Percentiles rank a stretch among this genome's conserved stretches.
These are phyloP conservation scores for Pachypanchax playfairii DNA, from an alignment of 2,113 vertebrate species.

Conservation along the genomic window DNA sequence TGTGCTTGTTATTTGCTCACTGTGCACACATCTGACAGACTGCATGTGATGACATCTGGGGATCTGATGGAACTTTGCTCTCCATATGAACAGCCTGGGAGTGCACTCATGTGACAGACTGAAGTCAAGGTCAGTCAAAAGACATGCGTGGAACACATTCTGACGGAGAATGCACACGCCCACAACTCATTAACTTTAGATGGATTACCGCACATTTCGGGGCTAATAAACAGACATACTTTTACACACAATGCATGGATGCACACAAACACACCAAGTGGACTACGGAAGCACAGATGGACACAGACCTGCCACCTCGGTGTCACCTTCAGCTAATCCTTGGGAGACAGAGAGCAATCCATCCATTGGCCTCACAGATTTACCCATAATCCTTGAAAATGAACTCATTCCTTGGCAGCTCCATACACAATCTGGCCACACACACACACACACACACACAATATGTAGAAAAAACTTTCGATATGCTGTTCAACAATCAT, in stretches of 20 bases:
- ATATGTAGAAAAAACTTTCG: constrained; percentile 13
- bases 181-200: constrained; percentile 70
- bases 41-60: constrained; percentile 62
- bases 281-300: constrained; percentile 39
- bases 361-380: constrained; percentile 63
- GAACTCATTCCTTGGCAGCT: constrained; percentile 57
- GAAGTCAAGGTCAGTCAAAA: constrained; percentile 70
- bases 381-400: constrained; percentile 73
- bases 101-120: constrained; percentile 49
- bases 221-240: constrained; percentile 58
- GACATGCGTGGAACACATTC: constrained; percentile 38
- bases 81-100: constrained; percentile 48
- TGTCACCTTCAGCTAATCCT: constrained; percentile 75
- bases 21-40: constrained; percentile 54
- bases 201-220: constrained; percentile 64
- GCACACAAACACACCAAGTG: constrained; percentile 5
- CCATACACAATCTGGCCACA: constrained; percentile 21
- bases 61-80: constrained; percentile 56
- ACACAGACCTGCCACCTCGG: constrained; percentile 50
- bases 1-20: constrained; percentile 49
- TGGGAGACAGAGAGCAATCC: constrained; percentile 52
- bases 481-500: constrained; percentile 3
- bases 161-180: constrained; percentile 26
- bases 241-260: constrained; percentile 39
- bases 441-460: background rate